Evolutionary conservation across 2,888 invertebrate genomes (phyloP).

Genomic region (Catocala fraxini): DNA sequence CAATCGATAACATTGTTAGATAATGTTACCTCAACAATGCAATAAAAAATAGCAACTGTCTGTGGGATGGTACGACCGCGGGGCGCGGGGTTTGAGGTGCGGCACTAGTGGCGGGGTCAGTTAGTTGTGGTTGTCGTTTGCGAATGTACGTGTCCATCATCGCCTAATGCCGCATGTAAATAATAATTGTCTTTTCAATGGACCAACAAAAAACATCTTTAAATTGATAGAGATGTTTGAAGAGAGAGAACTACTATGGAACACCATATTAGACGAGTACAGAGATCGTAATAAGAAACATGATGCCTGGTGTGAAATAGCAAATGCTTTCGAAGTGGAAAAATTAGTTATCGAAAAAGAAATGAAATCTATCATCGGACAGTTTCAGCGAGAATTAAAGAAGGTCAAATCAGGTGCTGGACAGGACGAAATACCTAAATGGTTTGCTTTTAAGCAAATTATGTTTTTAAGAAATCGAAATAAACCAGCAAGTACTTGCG

Average conservation of each 20-base stretch:
- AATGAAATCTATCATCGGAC: neutral
- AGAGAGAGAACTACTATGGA: conserved; percentile 34
- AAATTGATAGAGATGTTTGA: conserved; percentile 34
- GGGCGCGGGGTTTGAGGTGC: too few relatives aligned
- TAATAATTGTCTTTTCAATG: neutral
- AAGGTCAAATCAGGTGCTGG: neutral
- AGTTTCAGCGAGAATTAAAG: neutral
- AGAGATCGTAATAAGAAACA: conserved; percentile 36
- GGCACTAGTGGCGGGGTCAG: too few relatives aligned
- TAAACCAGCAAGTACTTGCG: neutral
- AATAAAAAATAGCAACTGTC: too few relatives aligned
- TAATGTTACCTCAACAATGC: too few relatives aligned
- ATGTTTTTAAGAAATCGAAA: neutral
- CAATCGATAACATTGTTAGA: too few relatives aligned
- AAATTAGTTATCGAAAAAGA: conserved; percentile 23
- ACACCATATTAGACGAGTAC: conserved; percentile 28
- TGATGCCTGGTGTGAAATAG: conserved; percentile 34
- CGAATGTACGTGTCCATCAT: too few relatives aligned
- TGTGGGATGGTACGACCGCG: too few relatives aligned
- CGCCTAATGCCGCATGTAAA: too few relatives aligned
- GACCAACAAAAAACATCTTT: conserved; percentile 14
- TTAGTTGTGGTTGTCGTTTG: too few relatives aligned
- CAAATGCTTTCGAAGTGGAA: conserved; percentile 31
- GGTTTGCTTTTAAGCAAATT: neutral
- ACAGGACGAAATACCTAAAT: neutral